Evolutionary conservation across 2,888 invertebrate genomes (phyloP).

Genomic region (Apamea epomidion): DNA sequence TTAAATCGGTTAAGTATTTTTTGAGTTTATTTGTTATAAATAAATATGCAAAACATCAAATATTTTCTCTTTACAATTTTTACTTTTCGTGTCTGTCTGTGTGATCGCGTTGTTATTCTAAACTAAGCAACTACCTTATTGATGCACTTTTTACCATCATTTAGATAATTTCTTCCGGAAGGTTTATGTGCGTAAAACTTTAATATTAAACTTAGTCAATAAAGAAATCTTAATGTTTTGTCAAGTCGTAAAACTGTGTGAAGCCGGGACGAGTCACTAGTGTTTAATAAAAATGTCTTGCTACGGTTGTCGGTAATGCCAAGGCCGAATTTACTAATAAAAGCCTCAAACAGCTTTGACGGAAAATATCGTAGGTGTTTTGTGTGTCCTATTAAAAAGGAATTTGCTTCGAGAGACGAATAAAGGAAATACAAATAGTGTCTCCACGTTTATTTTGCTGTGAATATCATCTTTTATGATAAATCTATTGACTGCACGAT

Average conservation of each 20-base stretch:
- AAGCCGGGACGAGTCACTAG: neutral
- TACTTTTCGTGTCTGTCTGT: neutral
- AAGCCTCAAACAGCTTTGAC: slow-evolving; percentile 31
- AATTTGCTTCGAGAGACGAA: slow-evolving; percentile 6
- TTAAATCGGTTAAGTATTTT: too few relatives aligned
- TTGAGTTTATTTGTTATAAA: too few relatives aligned
- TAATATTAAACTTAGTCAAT: neutral
- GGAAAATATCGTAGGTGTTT: slow-evolving; percentile 9
- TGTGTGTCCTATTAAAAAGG: slow-evolving; percentile 15
- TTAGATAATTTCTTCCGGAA: neutral
- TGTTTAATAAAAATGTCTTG: slow-evolving; percentile 23
- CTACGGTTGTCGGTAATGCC: neutral
- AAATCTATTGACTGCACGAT: slow-evolving; percentile 27
- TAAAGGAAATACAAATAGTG: slow-evolving; percentile 5
- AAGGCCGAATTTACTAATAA: slow-evolving; percentile 27
- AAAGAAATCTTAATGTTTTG: neutral
- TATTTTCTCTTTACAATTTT: neutral
- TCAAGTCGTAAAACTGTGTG: neutral
- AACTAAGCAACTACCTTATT: neutral
- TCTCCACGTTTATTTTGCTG: slow-evolving; percentile 15
- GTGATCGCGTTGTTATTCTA: neutral
- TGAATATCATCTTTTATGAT: slow-evolving; percentile 30
- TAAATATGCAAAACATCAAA: too few relatives aligned
- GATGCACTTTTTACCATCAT: neutral
- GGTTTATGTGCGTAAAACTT: neutral